Evolutionary conservation across 2,888 invertebrate genomes (phyloP), one percentile per base, ranked within the genome.

Genomic region (Hirtodrosophila histrioides): DNA sequence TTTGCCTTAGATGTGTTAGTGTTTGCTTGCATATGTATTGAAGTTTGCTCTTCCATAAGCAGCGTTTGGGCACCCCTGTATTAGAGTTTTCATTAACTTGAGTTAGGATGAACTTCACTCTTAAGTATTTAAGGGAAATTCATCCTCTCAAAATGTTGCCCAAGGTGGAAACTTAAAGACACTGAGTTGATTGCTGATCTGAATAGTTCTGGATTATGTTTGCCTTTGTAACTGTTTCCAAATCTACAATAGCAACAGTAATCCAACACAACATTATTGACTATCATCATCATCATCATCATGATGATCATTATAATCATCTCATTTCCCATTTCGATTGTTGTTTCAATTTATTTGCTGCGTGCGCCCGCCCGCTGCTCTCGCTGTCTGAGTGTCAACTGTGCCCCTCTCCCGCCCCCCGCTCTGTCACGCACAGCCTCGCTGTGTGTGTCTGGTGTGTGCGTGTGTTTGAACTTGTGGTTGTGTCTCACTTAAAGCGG

Each of bases 291-390:
- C 11, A 46, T 45, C 50, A 41, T 41, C 37, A 39, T 49, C 53
- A 43, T 66, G 8, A 65, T 64, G 24, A 33, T 50, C 45, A 12
- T 44, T 3, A 57, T 37, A 33, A 44, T 31, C 58, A 53, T 29
- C 36, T 41, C 54, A 51, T 56, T 66, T 55, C 56, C 55, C 56
- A 66, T 41, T 54, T 66, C 53, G 67, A 61, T 55, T 51, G 67
- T 66, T 44, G 37, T 66, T 51, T 60, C 60, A 58, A 60, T 60
- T 60, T 55, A 60, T 58, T 51, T 51, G 33, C 31, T 58, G 70
- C 50, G 41, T 43, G 41, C 39, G 41, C 10, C 11, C 65, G 37
- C 53, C 24, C 37, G 33, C 70, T 41, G 58, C 53, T 35, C 12
- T 7, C 40, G 12, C 55, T 12, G 17, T 33, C 12, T 44, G 27